These are phyloP conservation scores for Synaphobranchus kaupii DNA, from an alignment of 2,797 vertebrate genomes.

Conservation along the genomic window DNA sequence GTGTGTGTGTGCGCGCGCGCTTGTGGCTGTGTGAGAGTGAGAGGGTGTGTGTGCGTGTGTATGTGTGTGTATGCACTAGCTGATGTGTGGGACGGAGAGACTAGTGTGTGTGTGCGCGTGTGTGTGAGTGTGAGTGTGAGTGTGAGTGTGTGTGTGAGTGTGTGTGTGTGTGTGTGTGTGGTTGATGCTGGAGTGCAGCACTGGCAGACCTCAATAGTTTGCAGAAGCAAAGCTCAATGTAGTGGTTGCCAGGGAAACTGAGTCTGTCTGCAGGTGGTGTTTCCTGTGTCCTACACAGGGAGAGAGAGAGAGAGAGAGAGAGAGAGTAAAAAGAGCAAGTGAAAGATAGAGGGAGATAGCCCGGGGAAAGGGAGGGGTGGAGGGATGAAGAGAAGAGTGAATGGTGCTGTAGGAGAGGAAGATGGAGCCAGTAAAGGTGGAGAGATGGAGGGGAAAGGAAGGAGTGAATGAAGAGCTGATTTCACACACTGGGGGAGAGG, in stretches of 20 bases:
- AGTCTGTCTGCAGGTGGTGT: conserved; percentile 73
- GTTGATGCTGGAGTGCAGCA: conserved; percentile 36
- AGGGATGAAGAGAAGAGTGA: neutral
- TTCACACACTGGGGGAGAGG: neutral
- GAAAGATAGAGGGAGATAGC: neutral
- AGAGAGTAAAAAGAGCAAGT: conserved; percentile 1
- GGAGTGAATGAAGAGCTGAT: neutral
- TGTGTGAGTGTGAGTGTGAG: conserved; percentile 26
- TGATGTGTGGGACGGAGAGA: neutral
- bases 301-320: conserved; percentile 24
- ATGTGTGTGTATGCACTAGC: neutral
- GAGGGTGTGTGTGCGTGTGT: conserved; percentile 29
- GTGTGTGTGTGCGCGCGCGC: neutral
- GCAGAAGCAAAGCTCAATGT: conserved; percentile 68
- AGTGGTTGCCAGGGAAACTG: conserved; percentile 77
- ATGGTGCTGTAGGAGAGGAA: neutral
- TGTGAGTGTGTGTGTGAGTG: neutral
- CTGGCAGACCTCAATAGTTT: conserved; percentile 69
- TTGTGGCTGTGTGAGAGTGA: conserved; percentile 20
- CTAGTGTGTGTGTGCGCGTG: conserved; percentile 35
- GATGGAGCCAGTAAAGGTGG: neutral
- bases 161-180: conserved; percentile 11
- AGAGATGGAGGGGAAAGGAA: neutral
- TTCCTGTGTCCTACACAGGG: conserved; percentile 63
- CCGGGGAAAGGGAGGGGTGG: conserved; percentile 30